Evolutionary conservation across 2,113 vertebrate genomes (phyloP).

Genomic region (Crotalus horridus): DNA sequence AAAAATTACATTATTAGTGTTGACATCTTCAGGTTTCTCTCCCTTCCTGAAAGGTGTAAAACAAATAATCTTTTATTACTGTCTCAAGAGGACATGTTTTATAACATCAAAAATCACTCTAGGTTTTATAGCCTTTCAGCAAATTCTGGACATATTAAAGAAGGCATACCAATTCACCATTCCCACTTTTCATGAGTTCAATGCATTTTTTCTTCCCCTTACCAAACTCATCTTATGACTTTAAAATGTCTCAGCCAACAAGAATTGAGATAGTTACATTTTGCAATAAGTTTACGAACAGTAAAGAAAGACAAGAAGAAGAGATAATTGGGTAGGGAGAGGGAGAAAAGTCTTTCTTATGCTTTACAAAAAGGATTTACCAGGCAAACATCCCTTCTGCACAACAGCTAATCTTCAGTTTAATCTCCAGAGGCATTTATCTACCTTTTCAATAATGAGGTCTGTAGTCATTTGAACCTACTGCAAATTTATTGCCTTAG

Average conservation of each 20-base stretch:
- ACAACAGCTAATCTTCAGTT: not conserved
- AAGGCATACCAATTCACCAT: fast-evolving
- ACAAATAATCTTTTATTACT: slow-evolving; percentile 13
- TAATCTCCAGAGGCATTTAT: not conserved
- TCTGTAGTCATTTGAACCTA: not conserved
- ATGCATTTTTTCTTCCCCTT: not conserved
- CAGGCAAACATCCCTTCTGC: not conserved
- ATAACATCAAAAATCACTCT: slow-evolving; percentile 10
- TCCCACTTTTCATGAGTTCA: slow-evolving; percentile 10
- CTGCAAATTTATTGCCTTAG: not conserved
- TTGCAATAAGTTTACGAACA: not conserved
- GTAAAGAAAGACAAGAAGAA: not conserved
- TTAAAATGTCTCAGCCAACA: not conserved
- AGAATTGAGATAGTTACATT: not conserved
- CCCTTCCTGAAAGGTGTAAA: not conserved
- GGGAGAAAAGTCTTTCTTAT: not conserved
- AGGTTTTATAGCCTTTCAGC: slow-evolving; percentile 22
- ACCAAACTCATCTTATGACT: not conserved
- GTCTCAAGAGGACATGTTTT: slow-evolving; percentile 19
- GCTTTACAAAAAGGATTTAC: not conserved
- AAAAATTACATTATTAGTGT: not conserved
- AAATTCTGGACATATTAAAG: slow-evolving; percentile 19
- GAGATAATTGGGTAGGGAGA: not conserved
- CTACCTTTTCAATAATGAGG: not conserved
- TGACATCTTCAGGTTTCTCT: not conserved